A percentile compares a stretch with the other conserved stretches of the same genome.
Evolutionary conservation across 2,888 invertebrate genomes (phyloP).

Genomic region (Clostera curtula): DNA sequence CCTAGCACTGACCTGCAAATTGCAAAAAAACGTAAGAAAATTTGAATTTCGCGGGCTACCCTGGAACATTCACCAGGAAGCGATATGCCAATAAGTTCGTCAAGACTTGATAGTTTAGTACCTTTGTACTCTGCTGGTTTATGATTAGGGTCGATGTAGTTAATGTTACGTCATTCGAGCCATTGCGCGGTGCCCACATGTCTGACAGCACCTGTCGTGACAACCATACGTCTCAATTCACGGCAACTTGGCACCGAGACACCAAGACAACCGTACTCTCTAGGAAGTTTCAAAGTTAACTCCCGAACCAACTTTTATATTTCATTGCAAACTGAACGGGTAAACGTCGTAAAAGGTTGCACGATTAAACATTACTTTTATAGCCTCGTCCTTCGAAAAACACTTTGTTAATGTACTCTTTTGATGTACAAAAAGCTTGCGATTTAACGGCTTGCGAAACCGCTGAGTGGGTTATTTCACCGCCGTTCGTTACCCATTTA

Average conservation of each 20-base stretch:
- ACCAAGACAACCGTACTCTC: constrained; percentile 35
- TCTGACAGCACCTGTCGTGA: constrained; percentile 54
- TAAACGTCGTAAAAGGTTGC: constrained; percentile 22
- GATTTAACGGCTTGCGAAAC: constrained; percentile 43
- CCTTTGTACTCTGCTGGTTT: too few relatives aligned
- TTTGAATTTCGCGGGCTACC: too few relatives aligned
- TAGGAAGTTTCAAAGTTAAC: constrained; percentile 32
- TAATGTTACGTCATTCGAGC: constrained; percentile 43
- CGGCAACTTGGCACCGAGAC: constrained; percentile 24
- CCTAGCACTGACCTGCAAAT: too few relatives aligned
- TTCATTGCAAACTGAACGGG: constrained; percentile 18
- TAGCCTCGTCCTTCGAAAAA: constrained; percentile 27
- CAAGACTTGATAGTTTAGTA: too few relatives aligned
- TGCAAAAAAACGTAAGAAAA: too few relatives aligned
- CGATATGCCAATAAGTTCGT: too few relatives aligned
- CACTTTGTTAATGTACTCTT: constrained; percentile 36
- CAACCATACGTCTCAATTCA: constrained; percentile 35
- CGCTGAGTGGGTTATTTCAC: constrained; percentile 29
- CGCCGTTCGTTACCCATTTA: constrained; percentile 21
- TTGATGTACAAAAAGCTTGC: constrained; percentile 49
- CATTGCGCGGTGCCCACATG: constrained; percentile 55
- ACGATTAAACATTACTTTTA: constrained; percentile 24
- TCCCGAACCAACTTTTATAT: constrained; percentile 15
- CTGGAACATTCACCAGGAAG: too few relatives aligned
- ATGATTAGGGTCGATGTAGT: constrained; percentile 25